Evolutionary conservation across 1,140 invertebrate genomes (phyloP).

Genomic region (Spodoptera litura): DNA sequence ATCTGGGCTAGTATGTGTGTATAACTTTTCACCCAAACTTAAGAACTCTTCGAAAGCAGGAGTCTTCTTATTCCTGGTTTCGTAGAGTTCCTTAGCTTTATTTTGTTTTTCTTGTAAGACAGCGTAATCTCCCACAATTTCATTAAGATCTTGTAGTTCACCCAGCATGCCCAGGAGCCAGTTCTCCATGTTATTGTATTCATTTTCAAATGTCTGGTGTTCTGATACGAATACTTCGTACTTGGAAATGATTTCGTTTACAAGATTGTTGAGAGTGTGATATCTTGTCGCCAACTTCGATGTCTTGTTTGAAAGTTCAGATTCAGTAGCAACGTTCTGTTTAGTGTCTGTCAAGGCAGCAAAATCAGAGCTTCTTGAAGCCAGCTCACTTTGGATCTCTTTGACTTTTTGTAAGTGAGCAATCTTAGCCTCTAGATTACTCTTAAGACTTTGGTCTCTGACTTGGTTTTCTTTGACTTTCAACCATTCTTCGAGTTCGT

Average conservation of each 20-base stretch:
- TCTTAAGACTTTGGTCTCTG: slow-evolving; percentile 96
- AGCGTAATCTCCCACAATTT: slow-evolving; percentile 94
- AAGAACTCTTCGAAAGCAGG: slow-evolving; percentile 94
- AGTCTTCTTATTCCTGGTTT: slow-evolving; percentile 92
- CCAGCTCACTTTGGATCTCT: slow-evolving; percentile 91
- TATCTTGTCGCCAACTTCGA: slow-evolving; percentile 94
- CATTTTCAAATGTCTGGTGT: slow-evolving; percentile 93
- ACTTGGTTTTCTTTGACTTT: slow-evolving; percentile 93
- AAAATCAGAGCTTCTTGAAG: slow-evolving; percentile 90
- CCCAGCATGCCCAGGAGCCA: slow-evolving; percentile 91
- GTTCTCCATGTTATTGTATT: slow-evolving; percentile 91
- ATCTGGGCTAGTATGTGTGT: slow-evolving; percentile 96
- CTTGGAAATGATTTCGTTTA: slow-evolving; percentile 92
- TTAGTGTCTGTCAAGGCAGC: slow-evolving; percentile 90
- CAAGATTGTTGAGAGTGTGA: slow-evolving; percentile 93
- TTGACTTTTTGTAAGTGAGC: slow-evolving; percentile 93
- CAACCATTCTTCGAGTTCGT: slow-evolving; percentile 93
- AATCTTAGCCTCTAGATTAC: slow-evolving; percentile 93
- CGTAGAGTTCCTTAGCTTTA: slow-evolving; percentile 93
- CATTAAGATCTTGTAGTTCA: slow-evolving; percentile 92
- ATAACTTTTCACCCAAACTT: slow-evolving; percentile 96
- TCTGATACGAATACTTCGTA: slow-evolving; percentile 95
- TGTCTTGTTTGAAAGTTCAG: slow-evolving; percentile 91
- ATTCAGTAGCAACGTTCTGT: slow-evolving; percentile 91
- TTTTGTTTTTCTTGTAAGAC: slow-evolving; percentile 94